phyloP scores from a whole-genome alignment of 2,113 vertebrate species.

The Coracopsis vasa region DNA sequence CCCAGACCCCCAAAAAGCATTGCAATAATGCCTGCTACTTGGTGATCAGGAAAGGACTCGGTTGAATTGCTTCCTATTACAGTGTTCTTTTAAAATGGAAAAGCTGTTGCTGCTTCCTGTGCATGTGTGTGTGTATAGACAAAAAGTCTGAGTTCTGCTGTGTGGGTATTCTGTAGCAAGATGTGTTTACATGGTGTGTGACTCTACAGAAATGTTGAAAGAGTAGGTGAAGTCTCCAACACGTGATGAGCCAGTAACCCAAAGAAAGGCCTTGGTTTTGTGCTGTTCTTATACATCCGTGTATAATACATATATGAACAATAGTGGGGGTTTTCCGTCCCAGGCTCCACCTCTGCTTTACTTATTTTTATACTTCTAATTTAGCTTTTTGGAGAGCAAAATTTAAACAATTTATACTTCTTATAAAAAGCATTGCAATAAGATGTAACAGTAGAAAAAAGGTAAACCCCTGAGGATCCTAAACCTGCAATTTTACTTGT shows the following conservation, averaged over 20 bases:
- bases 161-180: background rate
- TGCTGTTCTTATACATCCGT: background rate
- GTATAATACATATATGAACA: background rate
- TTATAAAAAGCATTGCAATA: background rate
- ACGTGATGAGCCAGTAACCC: background rate
- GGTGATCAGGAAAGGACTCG: background rate
- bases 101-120: background rate
- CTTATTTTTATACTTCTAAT: background rate
- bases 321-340: background rate
- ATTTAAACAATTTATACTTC: background rate
- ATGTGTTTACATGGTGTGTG: background rate
- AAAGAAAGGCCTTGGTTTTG: fast-evolving
- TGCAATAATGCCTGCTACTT: background rate
- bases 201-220: background rate
- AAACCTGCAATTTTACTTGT: background rate
- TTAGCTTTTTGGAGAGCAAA: background rate
- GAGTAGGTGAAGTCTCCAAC: background rate
- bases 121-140: background rate
- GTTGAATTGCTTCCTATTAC: conserved; percentile 33
- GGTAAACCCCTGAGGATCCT: background rate
- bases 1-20: background rate
- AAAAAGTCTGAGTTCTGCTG: background rate
- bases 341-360: background rate
- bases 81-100: background rate
- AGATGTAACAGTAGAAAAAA: background rate